Percentiles rank a stretch among this genome's conserved stretches.
phyloP scores from a whole-genome alignment of 2,113 vertebrate genomes.

The Gymnorhina tibicen region DNA sequence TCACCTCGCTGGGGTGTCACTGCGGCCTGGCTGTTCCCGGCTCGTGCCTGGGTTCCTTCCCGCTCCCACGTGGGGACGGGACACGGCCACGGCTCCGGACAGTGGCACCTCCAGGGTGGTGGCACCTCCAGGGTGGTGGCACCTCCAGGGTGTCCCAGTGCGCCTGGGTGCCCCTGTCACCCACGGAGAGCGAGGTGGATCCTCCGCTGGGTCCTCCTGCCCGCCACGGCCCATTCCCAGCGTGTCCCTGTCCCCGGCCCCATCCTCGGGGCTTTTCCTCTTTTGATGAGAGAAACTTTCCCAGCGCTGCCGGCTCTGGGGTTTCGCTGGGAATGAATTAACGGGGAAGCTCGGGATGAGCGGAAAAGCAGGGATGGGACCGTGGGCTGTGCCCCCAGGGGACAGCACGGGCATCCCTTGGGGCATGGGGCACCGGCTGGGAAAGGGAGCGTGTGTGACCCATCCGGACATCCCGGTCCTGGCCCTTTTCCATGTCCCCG shows the following conservation, averaged over 20 bases:
- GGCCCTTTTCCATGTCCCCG: not conserved
- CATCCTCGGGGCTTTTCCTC: not conserved
- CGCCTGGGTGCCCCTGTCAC: not conserved
- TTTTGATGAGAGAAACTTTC: not conserved
- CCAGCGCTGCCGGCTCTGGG: not conserved
- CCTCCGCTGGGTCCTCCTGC: not conserved
- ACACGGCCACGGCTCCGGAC: fast-evolving
- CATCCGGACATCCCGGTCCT: fast-evolving
- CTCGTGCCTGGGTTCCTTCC: fast-evolving
- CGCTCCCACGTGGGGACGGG: fast-evolving
- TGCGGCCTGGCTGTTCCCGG: fast-evolving
- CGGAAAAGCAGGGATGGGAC: fast-evolving
- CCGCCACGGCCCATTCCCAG: not conserved
- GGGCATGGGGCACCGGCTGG: fast-evolving
- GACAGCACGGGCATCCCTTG: fast-evolving
- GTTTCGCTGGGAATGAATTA: not conserved
- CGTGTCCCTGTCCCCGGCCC: not conserved
- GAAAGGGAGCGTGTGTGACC: not conserved
- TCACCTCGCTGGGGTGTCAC: not conserved
- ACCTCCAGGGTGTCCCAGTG: not conserved
- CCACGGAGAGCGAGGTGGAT: fast-evolving
- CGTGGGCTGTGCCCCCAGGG: fast-evolving
- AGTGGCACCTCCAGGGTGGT: not conserved
- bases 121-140: not conserved
- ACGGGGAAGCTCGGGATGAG: not conserved